Evolutionary conservation across 2,888 invertebrate species (phyloP), one percentile per base, ranked within the genome.

Genomic region (Empis livida): DNA sequence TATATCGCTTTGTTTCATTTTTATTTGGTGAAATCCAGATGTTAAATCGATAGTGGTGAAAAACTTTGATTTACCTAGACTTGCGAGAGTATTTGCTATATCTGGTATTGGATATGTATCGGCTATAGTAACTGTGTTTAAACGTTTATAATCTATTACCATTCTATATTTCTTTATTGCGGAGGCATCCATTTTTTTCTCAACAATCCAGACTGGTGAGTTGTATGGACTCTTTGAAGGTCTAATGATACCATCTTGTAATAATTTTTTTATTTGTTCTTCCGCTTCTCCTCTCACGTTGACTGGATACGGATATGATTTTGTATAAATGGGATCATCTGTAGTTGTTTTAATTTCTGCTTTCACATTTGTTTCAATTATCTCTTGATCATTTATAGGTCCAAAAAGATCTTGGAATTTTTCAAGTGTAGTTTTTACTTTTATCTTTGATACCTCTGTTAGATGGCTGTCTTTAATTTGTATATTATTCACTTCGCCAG

Each of bases 261-360:
- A 41, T 41, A 66, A 51, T 54, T 61, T 55, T 2, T 53, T 20
- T 1, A 65, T 56, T 52, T 66, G 61, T 9, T 43, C 53, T 5
- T 62, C 54, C 1, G 66, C 62, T 51, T 63, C 65, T n/a, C 44
- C 30, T 46, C 60, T 53, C 53, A 64, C 58, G 16, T 57, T 52
- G 20, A 59, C 54, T 0, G 65, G 66, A 46, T 64, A 64, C 10
- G 64, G 51, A 49, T 66, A 65, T 5, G 56, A 54, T 56, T 63
- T 62, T 0, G 58, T 49, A 42, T 56, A 58, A 5, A 64, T 56
- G 1, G 63, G 64, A 10, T 52, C 49, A 10, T 55, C 44, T 3
- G 56, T 53, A 1, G 49, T 55, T 1, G 59, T 61, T 30, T 53
- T 50, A n/a, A 69, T 68, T 42, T 57, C 47, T 32, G 67, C 65